Evolutionary conservation across 2,113 vertebrate species (phyloP).

Genomic region (Ictalurus furcatus): DNA sequence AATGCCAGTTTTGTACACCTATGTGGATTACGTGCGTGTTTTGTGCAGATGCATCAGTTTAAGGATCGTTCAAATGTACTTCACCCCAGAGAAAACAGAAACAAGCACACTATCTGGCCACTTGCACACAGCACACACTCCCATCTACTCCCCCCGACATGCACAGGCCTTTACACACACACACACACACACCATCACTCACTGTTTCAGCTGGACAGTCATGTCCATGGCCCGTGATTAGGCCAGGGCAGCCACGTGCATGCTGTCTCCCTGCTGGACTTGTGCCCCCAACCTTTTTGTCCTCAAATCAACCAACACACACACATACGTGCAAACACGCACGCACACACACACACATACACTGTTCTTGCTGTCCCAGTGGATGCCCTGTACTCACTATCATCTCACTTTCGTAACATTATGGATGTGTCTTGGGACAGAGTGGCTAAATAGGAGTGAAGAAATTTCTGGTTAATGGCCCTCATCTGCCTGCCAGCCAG

Average conservation of each 20-base stretch:
- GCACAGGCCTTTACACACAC: constrained; percentile 6
- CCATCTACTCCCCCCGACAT: constrained; percentile 6
- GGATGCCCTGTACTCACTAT: constrained; percentile 16
- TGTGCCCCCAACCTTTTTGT: constrained; percentile 21
- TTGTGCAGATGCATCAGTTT: neutral
- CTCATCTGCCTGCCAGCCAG: constrained; percentile 36
- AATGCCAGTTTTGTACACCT: neutral
- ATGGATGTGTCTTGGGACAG: constrained; percentile 35
- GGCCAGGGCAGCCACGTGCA: constrained; percentile 20
- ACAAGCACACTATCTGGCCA: neutral
- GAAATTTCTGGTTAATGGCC: constrained; percentile 41
- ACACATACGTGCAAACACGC: neutral
- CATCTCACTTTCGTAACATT: constrained; percentile 41
- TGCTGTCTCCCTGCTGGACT: constrained; percentile 37
- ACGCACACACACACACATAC: neutral
- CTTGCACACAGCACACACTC: neutral
- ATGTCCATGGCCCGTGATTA: constrained; percentile 14
- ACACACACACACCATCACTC: constrained; percentile 30
- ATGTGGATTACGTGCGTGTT: neutral
- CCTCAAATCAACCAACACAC: constrained; percentile 21
- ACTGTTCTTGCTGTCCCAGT: constrained; percentile 22
- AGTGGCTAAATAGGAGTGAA: constrained; percentile 49
- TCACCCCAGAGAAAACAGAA: neutral
- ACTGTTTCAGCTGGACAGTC: constrained; percentile 9
- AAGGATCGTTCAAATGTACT: neutral